Percentiles rank a stretch among this genome's conserved stretches.
phyloP scores from a whole-genome alignment of 2,797 vertebrate genomes.

The Taeniopygia guttata region DNA sequence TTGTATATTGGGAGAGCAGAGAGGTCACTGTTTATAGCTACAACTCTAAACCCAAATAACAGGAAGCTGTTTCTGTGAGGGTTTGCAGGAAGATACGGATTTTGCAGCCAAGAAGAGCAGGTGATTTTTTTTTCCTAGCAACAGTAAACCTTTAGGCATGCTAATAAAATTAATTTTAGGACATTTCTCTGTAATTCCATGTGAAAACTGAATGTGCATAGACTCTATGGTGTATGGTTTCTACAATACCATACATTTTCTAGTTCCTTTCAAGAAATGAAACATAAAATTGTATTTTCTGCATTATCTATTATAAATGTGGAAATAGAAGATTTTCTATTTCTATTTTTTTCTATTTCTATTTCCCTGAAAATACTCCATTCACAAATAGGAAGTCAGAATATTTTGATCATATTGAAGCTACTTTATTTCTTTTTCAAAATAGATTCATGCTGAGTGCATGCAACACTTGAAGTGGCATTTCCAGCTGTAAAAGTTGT shows the following conservation, averaged over 20 bases:
- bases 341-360: too few relatives aligned
- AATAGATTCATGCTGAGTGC: neutral
- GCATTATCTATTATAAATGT: neutral
- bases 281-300: neutral
- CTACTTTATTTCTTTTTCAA: neutral
- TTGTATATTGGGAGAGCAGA: neutral
- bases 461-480: neutral
- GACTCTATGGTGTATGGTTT: neutral
- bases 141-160: neutral
- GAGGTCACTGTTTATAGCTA: neutral
- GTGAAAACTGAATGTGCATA: slow-evolving; percentile 37
- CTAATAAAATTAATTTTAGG: slow-evolving; percentile 56
- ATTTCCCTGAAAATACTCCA: neutral
- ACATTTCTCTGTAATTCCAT: slow-evolving; percentile 11
- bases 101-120: neutral
- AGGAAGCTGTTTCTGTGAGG: neutral
- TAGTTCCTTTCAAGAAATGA: neutral
- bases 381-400: neutral
- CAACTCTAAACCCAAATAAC: neutral
- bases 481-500: neutral
- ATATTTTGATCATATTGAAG: neutral
- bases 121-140: neutral
- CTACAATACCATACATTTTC: slow-evolving; percentile 26
- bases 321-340: neutral
- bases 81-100: neutral